Evolutionary conservation across 2,797 vertebrate genomes (phyloP).

Genomic region (Amblyopsis hoosieri): DNA sequence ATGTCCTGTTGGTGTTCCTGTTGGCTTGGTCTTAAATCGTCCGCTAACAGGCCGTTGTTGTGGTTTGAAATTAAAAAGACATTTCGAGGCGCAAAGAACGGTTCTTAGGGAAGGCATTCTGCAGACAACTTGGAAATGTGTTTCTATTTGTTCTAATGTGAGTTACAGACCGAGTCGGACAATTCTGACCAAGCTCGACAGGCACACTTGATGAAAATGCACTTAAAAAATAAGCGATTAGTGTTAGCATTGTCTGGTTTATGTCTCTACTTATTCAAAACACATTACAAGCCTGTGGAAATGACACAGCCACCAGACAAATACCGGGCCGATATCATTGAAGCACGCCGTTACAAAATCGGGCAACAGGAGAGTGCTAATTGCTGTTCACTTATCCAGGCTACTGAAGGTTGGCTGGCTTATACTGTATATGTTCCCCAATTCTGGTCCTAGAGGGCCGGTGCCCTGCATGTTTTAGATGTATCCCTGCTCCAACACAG

Average conservation of each 20-base stretch:
- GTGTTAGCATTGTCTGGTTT: slow-evolving; percentile 36
- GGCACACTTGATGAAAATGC: neutral
- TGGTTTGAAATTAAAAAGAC: slow-evolving; percentile 27
- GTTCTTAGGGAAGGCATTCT: slow-evolving; percentile 25
- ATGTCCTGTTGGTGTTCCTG: slow-evolving; percentile 23
- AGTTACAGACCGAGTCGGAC: neutral
- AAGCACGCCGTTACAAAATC: no score
- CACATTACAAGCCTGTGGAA: neutral
- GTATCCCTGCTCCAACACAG: no score
- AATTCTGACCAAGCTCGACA: neutral
- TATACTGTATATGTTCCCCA: neutral
- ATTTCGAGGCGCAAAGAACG: slow-evolving; percentile 5
- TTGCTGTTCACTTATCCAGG: no score
- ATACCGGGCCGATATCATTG: no score
- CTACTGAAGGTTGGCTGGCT: slow-evolving; percentile 1
- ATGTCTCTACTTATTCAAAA: slow-evolving; percentile 28
- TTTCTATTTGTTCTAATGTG: slow-evolving; percentile 5
- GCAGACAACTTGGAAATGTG: slow-evolving; percentile 1
- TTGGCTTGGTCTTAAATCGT: slow-evolving; percentile 35
- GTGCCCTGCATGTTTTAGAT: no score
- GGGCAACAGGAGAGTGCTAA: no score
- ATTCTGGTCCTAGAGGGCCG: no score
- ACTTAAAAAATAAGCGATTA: slow-evolving; percentile 12
- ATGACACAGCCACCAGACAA: no score
- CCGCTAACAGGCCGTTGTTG: slow-evolving; percentile 30